Conservation (phyloP, 2,797 vertebrate species). For the Melanotaenia boesemani region DNA sequence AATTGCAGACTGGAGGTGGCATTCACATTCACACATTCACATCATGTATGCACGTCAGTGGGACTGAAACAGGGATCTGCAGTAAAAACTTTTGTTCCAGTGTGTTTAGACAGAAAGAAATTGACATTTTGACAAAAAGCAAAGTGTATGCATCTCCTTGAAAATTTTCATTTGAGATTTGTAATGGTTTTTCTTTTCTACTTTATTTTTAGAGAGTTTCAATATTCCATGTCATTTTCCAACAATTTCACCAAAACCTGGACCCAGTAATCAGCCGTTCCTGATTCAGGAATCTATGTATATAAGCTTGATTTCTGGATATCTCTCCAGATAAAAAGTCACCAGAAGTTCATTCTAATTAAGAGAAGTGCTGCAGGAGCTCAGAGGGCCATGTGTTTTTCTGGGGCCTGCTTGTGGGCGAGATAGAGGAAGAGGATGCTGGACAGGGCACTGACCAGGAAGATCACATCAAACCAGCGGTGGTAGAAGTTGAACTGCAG, state of each 20-base stretch:
- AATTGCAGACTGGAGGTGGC: too few species aligned
- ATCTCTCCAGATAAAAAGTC: slow-evolving; percentile 26
- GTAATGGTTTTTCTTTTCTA: slow-evolving; percentile 21
- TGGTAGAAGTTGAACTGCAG: slow-evolving; percentile 99
- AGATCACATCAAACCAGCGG: slow-evolving; percentile 99
- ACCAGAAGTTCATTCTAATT: slow-evolving; percentile 12
- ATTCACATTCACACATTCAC: too few species aligned
- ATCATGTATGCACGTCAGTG: slow-evolving; percentile 4
- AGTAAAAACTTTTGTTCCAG: slow-evolving; percentile 39
- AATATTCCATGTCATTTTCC: slow-evolving; percentile 16
- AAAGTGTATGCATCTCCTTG: slow-evolving; percentile 9
- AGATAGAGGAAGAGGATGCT: slow-evolving; percentile 99
- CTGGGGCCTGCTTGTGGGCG: slow-evolving; percentile 97
- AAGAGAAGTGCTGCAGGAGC: not conserved
- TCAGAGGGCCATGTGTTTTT: slow-evolving; percentile 93
- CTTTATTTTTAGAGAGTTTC: slow-evolving; percentile 14
- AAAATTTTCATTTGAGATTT: slow-evolving; percentile 3
- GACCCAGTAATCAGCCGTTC: slow-evolving; percentile 54
- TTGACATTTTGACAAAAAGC: not conserved
- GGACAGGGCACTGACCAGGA: slow-evolving; percentile 97
- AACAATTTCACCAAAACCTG: slow-evolving; percentile 22
- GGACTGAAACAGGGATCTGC: slow-evolving; percentile 20
- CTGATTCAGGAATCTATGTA: slow-evolving; percentile 80
- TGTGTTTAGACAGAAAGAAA: slow-evolving; percentile 48
- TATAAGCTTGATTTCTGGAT: slow-evolving; percentile 28